phyloP scores from a whole-genome alignment of 2,113 vertebrate species.

The Chaenocephalus aceratus region DNA sequence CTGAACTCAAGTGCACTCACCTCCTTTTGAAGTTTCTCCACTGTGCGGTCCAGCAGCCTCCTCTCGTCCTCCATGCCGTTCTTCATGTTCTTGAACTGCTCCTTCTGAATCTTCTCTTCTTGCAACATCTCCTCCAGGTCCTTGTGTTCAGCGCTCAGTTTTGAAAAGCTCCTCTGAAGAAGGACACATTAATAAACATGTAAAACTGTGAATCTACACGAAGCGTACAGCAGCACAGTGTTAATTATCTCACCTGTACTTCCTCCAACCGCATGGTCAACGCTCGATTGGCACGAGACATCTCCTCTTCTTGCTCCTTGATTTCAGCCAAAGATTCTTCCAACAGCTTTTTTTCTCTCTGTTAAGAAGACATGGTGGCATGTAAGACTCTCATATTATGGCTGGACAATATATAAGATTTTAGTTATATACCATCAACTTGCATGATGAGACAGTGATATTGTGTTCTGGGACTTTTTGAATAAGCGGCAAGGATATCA shows the following conservation, averaged over 20 bases:
- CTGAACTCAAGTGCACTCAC: slow-evolving; percentile 67
- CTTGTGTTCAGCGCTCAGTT: slow-evolving; percentile 84
- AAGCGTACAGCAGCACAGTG: neutral
- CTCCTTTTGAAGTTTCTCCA: slow-evolving; percentile 95
- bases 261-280: slow-evolving; percentile 88
- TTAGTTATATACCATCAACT: too few relatives aligned
- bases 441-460: too few relatives aligned
- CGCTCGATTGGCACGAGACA: slow-evolving; percentile 81
- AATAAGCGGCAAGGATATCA: too few relatives aligned
- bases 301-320: slow-evolving; percentile 87
- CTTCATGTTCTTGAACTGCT: slow-evolving; percentile 91
- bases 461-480: too few relatives aligned
- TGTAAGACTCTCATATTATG: neutral
- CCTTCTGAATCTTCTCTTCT: slow-evolving; percentile 90
- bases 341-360: slow-evolving; percentile 89
- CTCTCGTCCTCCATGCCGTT: slow-evolving; percentile 91
- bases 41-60: slow-evolving; percentile 87
- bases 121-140: slow-evolving; percentile 87
- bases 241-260: slow-evolving; percentile 83
- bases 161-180: slow-evolving; percentile 86
- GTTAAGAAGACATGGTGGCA: slow-evolving; percentile 18
- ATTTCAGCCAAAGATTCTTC: slow-evolving; percentile 85
- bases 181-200: neutral
- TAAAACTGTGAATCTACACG: neutral
- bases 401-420: too few relatives aligned